These are phyloP conservation scores for Caerostris darwini DNA, from an alignment of 1,140 invertebrate species.

Conservation along the genomic window DNA sequence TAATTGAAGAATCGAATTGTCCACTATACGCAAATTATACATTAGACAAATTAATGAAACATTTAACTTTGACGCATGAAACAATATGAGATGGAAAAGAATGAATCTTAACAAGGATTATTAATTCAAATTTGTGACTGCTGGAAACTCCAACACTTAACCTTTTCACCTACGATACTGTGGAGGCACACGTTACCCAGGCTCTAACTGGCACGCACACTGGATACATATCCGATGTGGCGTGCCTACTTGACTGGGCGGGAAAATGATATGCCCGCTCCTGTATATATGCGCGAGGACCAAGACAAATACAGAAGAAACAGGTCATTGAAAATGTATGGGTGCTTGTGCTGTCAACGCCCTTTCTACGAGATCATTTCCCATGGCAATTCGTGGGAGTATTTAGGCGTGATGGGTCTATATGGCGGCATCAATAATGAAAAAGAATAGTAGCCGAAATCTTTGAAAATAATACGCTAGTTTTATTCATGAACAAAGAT, in stretches of 20 bases:
- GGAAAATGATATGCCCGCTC: background rate
- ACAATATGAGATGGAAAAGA: no score
- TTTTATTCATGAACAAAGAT: background rate
- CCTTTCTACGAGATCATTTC: background rate
- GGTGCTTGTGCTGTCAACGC: slow-evolving; percentile 19
- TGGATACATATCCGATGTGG: background rate
- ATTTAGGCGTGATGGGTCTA: background rate
- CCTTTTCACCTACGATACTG: background rate
- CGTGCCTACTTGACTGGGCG: background rate
- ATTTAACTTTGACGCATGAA: no score
- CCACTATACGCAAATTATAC: no score
- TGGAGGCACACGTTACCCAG: background rate
- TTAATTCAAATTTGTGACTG: no score
- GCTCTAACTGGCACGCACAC: background rate
- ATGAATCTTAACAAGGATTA: no score
- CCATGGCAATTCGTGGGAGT: background rate
- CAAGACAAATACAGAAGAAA: background rate
- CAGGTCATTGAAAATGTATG: slow-evolving; percentile 18
- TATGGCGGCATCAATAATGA: background rate
- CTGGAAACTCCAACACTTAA: no score
- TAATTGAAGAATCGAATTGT: no score
- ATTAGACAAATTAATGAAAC: no score
- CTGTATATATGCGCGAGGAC: background rate
- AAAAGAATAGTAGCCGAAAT: background rate
- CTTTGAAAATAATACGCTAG: background rate